A percentile compares a stretch with the other conserved stretches of the same genome.
Evolutionary conservation across 30 jellyfish, hydroid and myxozoan genomes (phyloP).

Genomic region (Aurelia sp.): DNA sequence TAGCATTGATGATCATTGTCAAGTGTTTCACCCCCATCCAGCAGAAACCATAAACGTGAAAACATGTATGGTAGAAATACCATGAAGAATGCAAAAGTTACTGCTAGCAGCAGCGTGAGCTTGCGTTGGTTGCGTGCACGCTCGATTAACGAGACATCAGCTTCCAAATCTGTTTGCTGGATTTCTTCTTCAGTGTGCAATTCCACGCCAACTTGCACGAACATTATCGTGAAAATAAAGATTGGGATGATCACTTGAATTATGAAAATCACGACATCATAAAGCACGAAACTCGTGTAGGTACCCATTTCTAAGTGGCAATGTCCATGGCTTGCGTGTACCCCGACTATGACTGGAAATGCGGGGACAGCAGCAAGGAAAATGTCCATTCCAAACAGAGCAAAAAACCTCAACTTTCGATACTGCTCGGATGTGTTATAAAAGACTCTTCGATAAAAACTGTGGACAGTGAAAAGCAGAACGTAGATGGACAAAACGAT

Average conservation of each 20-base stretch:
- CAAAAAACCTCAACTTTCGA: conserved; percentile 17
- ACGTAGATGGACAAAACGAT: conserved; percentile 33
- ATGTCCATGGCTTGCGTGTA: conserved; percentile 8
- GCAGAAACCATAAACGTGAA: conserved; percentile 31
- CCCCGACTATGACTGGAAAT: background rate
- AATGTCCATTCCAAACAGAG: background rate
- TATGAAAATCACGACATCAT: conserved; percentile 39
- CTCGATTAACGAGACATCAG: background rate
- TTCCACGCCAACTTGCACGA: conserved; percentile 50
- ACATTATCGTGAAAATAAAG: conserved; percentile 20
- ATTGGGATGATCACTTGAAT: conserved; percentile 46
- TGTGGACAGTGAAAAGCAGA: conserved; percentile 49
- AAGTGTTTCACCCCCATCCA: conserved; percentile 35
- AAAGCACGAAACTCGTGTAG: conserved; percentile 46
- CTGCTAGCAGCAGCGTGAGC: conserved; percentile 5
- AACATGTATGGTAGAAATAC: conserved; percentile 37
- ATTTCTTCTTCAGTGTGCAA: conserved; percentile 4
- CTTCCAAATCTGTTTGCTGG: conserved; percentile 20
- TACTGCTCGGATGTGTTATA: conserved; percentile 3
- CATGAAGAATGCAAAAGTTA: conserved; percentile 20
- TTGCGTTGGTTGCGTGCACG: conserved; percentile 41
- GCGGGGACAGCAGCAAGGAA: conserved; percentile 21
- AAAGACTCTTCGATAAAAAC: conserved; percentile 45
- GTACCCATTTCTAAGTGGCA: conserved; percentile 23
- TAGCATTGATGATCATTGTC: conserved; percentile 5